Conservation (phyloP, 1,140 invertebrate genomes). For the Drosophila repleta region DNA sequence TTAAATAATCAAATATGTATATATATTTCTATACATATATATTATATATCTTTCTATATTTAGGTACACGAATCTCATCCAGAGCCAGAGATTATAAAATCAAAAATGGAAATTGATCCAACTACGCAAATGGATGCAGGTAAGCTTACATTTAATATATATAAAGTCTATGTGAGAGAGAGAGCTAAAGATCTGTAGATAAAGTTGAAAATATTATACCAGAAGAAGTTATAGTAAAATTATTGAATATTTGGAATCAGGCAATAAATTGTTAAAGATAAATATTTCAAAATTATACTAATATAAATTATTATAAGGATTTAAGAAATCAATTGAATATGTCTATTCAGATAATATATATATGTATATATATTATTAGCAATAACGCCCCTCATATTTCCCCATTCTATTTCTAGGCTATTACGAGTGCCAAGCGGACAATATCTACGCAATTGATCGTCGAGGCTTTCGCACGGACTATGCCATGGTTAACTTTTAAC, state of each 20-base stretch:
- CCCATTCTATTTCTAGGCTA: slow-evolving; percentile 80
- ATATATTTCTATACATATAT: no score
- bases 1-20: neutral
- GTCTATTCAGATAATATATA: no score
- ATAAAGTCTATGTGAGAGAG: no score
- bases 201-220: no score
- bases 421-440: slow-evolving; percentile 95
- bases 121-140: slow-evolving; percentile 96
- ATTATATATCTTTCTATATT: neutral
- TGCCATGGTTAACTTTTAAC: slow-evolving; percentile 81
- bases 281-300: no score
- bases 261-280: no score
- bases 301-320: no score
- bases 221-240: no score
- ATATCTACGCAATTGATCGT: slow-evolving; percentile 95
- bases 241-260: no score
- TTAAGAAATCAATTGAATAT: no score
- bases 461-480: slow-evolving; percentile 95
- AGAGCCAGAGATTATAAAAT: slow-evolving; percentile 92
- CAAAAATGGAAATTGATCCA: slow-evolving; percentile 96
- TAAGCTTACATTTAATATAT: slow-evolving; percentile 49
- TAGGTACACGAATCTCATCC: slow-evolving; percentile 94
- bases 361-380: slow-evolving; percentile 53
- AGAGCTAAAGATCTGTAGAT: neutral
- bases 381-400: no score